Percentiles rank a stretch among this genome's conserved stretches.
phyloP scores from a whole-genome alignment of 2,888 invertebrate genomes.

The Synanthedon tipuliformis region DNA sequence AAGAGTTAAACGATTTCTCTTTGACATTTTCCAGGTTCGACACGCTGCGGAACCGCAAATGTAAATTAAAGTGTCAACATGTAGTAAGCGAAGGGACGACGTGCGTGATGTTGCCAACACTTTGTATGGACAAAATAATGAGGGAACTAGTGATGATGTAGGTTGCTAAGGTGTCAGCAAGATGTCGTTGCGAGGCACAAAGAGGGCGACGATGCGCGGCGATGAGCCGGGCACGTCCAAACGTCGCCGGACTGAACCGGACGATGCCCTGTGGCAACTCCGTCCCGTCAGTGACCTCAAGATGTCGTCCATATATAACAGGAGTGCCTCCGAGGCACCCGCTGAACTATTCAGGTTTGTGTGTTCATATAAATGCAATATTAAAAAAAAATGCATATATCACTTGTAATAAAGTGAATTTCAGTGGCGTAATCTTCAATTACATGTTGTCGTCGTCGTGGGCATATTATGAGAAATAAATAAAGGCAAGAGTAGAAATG shows the following conservation, averaged over 20 bases:
- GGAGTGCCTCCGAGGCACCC: slow-evolving; percentile 82
- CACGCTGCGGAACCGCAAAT: slow-evolving; percentile 20
- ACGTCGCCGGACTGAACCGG: slow-evolving; percentile 56
- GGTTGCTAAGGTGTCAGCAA: slow-evolving; percentile 42
- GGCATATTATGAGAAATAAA: too few relatives aligned
- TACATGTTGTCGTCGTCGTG: too few relatives aligned
- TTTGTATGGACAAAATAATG: slow-evolving; percentile 62
- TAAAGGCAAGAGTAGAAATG: too few relatives aligned
- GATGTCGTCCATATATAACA: slow-evolving; percentile 90
- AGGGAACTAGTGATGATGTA: slow-evolving; percentile 61
- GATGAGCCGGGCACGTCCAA: slow-evolving; percentile 56
- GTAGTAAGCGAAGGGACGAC: slow-evolving; percentile 62
- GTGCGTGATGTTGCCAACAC: slow-evolving; percentile 61
- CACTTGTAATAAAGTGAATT: too few relatives aligned
- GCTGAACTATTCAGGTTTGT: slow-evolving; percentile 82
- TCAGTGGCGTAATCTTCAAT: too few relatives aligned
- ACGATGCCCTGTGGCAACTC: slow-evolving; percentile 79
- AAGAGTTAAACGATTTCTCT: too few relatives aligned
- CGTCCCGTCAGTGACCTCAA: slow-evolving; percentile 88
- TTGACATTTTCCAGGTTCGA: slow-evolving; percentile 35
- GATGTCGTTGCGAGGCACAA: slow-evolving; percentile 66
- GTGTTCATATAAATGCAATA: slow-evolving; percentile 8
- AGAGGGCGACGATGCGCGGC: slow-evolving; percentile 53
- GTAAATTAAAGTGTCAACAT: slow-evolving; percentile 53
- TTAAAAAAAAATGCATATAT: too few relatives aligned